Conservation (phyloP, 1,140 invertebrate genomes). For the Ceratosolen solmsi region DNA sequence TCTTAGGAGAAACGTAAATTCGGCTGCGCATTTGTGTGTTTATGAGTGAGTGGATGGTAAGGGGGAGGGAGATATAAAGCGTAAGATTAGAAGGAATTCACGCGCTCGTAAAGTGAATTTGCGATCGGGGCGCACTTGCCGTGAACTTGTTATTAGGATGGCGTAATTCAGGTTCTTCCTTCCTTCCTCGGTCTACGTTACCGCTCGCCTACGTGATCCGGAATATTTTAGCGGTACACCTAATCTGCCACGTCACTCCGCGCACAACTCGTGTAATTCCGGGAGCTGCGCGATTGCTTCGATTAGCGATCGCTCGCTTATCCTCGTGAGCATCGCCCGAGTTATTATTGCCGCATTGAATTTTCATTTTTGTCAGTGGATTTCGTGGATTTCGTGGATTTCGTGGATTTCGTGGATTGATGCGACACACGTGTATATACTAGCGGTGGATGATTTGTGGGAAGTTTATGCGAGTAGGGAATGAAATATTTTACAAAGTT, state of each 20-base stretch:
- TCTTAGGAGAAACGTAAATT: neutral
- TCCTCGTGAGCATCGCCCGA: neutral
- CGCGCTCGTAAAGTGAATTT: slow-evolving; percentile 35
- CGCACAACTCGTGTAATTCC: neutral
- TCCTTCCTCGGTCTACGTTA: neutral
- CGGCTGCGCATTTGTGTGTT: neutral
- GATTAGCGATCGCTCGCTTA: slow-evolving; percentile 30
- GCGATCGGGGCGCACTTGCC: neutral
- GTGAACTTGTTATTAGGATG: slow-evolving; percentile 45
- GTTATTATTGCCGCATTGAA: neutral
- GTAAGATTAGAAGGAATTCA: slow-evolving; percentile 41
- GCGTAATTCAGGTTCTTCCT: slow-evolving; percentile 20
- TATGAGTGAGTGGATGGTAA: too few species aligned
- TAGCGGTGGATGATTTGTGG: too few species aligned
- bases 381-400: neutral
- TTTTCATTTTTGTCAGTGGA: neutral
- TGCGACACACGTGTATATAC: too few species aligned
- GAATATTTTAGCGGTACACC: slow-evolving; percentile 41
- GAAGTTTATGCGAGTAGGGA: too few species aligned
- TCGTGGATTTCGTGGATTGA: too few species aligned
- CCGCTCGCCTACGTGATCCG: slow-evolving; percentile 11
- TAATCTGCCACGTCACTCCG: slow-evolving; percentile 7
- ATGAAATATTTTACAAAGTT: too few species aligned
- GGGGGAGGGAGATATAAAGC: neutral
- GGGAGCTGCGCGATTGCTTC: neutral